phyloP scores from a whole-genome alignment of 2,113 vertebrate species.

The Crotophaga sulcirostris region DNA sequence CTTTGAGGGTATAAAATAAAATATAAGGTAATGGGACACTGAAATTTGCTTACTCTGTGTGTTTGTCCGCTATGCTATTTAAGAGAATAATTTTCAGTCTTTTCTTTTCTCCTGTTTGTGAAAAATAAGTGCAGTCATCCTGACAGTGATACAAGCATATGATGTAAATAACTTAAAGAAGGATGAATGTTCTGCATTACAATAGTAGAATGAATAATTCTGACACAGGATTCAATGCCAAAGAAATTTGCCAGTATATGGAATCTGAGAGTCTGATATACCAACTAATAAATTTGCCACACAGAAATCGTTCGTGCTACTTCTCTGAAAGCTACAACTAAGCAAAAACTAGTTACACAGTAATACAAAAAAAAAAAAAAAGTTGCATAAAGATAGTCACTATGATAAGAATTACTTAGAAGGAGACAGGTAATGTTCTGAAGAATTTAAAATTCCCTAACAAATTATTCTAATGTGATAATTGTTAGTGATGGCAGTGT shows the following conservation, averaged over 20 bases:
- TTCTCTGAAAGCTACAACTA: not conserved
- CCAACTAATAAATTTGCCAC: not conserved
- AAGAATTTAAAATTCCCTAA: not conserved
- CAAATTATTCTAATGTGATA: not conserved
- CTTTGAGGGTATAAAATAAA: not conserved
- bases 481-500: not conserved
- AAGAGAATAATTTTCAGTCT: not conserved
- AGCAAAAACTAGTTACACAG: not conserved
- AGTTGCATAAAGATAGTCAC: not conserved
- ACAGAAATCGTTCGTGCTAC: not conserved
- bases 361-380: accelerated
- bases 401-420: not conserved
- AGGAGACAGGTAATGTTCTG: not conserved
- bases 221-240: not conserved
- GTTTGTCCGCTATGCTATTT: not conserved
- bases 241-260: not conserved
- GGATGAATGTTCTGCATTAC: not conserved
- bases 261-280: not conserved
- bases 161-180: not conserved
- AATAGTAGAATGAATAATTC: not conserved
- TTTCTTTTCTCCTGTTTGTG: not conserved
- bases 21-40: not conserved
- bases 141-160: not conserved
- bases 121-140: not conserved
- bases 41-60: not conserved